A percentile compares a stretch with the other conserved stretches of the same genome.
phyloP scores from a whole-genome alignment of 2,888 invertebrate species.

The Hemaris fuciformis region DNA sequence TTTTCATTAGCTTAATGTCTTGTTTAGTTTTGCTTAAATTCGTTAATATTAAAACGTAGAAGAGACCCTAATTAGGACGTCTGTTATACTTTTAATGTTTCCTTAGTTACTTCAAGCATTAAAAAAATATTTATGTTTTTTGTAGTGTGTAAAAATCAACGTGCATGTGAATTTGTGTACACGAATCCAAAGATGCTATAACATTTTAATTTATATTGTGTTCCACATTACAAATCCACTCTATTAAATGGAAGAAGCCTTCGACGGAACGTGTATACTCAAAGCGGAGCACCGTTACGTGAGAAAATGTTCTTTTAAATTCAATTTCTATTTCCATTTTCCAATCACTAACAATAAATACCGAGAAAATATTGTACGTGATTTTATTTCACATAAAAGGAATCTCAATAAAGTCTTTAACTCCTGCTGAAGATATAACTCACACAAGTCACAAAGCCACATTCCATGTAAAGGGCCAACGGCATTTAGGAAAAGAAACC shows the following conservation, averaged over 20 bases:
- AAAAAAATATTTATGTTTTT: neutral
- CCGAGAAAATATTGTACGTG: neutral
- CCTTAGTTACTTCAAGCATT: neutral
- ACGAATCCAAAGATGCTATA: neutral
- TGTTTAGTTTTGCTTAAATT: slow-evolving; percentile 13
- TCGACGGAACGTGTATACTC: neutral
- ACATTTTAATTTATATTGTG: neutral
- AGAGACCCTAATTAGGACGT: neutral
- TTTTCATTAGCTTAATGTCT: slow-evolving; percentile 36
- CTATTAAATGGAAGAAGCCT: neutral
- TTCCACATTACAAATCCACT: neutral
- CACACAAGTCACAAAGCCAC: neutral
- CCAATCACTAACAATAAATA: neutral
- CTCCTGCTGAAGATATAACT: neutral
- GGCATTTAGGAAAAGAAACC: neutral
- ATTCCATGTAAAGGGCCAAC: neutral
- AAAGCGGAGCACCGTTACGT: neutral
- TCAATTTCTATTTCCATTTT: slow-evolving; percentile 15
- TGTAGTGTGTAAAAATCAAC: neutral
- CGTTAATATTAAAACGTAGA: slow-evolving; percentile 12
- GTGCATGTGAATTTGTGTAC: too few species aligned
- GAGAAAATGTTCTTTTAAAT: slow-evolving; percentile 16
- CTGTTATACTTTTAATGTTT: neutral
- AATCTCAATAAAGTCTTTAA: neutral
- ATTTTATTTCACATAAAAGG: neutral